Percentiles rank a stretch among this genome's conserved stretches.
phyloP scores from a whole-genome alignment of 2,888 invertebrate genomes.

The Pandemis heparana region DNA sequence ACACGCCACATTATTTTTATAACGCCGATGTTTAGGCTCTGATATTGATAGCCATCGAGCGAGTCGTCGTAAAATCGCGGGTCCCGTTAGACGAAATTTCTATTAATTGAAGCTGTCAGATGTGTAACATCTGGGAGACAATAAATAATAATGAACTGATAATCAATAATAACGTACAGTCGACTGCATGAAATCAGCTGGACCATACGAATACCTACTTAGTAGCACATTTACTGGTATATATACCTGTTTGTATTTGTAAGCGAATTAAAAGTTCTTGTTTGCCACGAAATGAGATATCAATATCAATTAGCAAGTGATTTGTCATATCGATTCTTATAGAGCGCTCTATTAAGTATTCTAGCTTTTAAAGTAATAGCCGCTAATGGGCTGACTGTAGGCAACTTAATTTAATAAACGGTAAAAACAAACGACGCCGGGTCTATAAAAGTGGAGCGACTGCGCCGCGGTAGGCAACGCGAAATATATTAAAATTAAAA shows the following conservation, averaged over 20 bases:
- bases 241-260: too few relatives aligned
- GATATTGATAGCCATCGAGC: constrained; percentile 13
- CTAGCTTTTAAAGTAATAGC: constrained; percentile 2
- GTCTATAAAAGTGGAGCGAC: constrained; percentile 21
- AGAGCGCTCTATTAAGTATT: background rate
- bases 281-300: background rate
- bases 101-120: constrained; percentile 40
- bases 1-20: constrained; percentile 12
- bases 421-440: constrained; percentile 20
- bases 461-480: constrained; percentile 28
- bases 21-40: constrained; percentile 8
- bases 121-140: constrained; percentile 35
- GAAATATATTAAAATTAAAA: constrained; percentile 30
- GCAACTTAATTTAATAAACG: constrained; percentile 31
- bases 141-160: constrained; percentile 39
- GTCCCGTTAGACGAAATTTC: constrained; percentile 38
- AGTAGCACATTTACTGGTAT: background rate
- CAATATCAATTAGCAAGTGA: background rate
- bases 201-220: background rate
- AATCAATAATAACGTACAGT: constrained; percentile 36
- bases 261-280: background rate
- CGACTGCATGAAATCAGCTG: background rate
- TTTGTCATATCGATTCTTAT: background rate
- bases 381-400: constrained; percentile 27
- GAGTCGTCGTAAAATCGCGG: constrained; percentile 23